Percentiles rank a stretch among this genome's conserved stretches.
phyloP scores from a whole-genome alignment of 2,888 invertebrate species.

The Thysanoteuthis rhombus region DNA sequence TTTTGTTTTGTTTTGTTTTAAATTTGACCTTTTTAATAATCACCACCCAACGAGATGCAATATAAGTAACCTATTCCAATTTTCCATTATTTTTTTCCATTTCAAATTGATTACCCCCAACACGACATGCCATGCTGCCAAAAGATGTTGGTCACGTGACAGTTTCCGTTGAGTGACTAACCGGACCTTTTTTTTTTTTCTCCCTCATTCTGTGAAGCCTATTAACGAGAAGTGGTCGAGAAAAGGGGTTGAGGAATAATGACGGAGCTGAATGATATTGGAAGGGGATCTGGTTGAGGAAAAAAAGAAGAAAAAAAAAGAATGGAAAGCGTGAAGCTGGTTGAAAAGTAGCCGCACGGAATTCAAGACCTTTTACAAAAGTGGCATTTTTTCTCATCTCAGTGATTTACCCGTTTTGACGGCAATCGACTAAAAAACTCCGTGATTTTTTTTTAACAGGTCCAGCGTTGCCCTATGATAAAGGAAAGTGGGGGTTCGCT shows the following conservation, averaged over 20 bases:
- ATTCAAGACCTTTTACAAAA: not conserved
- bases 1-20: too few species aligned
- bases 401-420: not conserved
- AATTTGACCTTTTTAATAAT: too few species aligned
- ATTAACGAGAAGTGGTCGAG: not conserved
- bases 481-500: not conserved
- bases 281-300: not conserved
- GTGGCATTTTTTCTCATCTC: not conserved
- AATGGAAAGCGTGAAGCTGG: too few species aligned
- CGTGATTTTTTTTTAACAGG: not conserved
- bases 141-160: too few species aligned
- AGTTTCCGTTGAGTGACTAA: too few species aligned
- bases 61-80: too few species aligned
- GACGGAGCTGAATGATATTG: not conserved
- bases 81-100: not conserved
- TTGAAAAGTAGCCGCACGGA: not conserved
- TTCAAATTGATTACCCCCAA: too few species aligned
- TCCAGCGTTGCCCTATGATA: not conserved
- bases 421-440: not conserved
- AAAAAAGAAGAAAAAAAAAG: not conserved
- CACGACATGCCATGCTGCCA: too few species aligned
- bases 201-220: not conserved
- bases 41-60: too few species aligned
- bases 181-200: not conserved
- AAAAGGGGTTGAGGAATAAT: not conserved